Evolutionary conservation across 2,113 vertebrate species (phyloP), one percentile per base, ranked within the genome.

Genomic region (Erythrocercus mccallii): DNA sequence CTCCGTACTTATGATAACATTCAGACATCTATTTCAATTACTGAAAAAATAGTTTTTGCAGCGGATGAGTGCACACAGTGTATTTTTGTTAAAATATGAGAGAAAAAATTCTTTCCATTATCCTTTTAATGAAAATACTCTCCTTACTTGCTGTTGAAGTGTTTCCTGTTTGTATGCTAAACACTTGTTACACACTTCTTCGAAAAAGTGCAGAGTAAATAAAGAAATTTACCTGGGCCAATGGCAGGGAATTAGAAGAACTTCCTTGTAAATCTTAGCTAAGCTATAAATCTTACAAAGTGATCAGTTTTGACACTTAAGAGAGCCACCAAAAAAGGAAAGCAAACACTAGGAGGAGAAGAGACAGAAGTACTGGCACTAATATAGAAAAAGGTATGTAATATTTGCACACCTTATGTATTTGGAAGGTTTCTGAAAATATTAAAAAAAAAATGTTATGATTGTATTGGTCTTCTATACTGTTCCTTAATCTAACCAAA

Each of bases 11-110:
- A 44, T 31, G 5, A 42, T 40, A 74, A 78, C n/a, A 79, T 71
- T 15, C 19, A 81, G 70, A 87, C 9, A 79, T 57, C 24, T 89
- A 42, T 81, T 94, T 86, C 47, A 79, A 25, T 86, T 97, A 68
- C 20, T 60, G 47, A 70, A 86, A 51, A 51, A 79, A 37, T 37
- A 81, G 38, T 15, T 47, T 66, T 94, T 45, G 33, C 62, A 84
- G n/a, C 0, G 1, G 57, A 79, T 78, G 56, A 93, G 84, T 81
- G 27, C 31, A 70, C 38, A 81, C 6, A 27, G 28, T 37, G 9
- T 48, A 71, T 37, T 86, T 86, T 71, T 80, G 21, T 73, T 88
- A 90, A 73, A 90, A 83, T 47, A 38, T 6, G 6, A 51, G 5
- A 40, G n/a, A 81, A 95, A 71, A 54, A 35, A 30, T 45, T 70